Base-by-base conservation (phyloP, 2,113 vertebrate species). In the Hippocampus comes region DNA sequence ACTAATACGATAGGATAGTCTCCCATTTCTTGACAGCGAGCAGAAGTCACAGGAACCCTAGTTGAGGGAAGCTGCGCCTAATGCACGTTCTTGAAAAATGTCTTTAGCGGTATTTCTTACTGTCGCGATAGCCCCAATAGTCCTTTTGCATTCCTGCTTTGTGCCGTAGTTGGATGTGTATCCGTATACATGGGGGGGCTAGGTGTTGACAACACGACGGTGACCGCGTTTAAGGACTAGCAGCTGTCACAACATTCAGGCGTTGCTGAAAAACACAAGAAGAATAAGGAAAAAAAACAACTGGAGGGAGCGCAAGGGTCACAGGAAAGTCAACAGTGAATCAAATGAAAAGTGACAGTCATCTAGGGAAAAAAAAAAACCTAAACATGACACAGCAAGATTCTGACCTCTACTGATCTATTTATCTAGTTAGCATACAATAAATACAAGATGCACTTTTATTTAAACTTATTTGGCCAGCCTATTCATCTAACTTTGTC, bases 181-280 rank as follows among this genome's bases (percentile, higher is more conserved):
- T 77, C 75, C 18, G 53, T 30, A 5, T 79, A 75, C 77, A 79
- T 79, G 42, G 65, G 75, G 73, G 51, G 20, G 2, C 25, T 66
- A 30, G 5, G 75, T 75, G 79, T 82, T 86, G 84, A 88, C 84
- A 84, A 46, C 12, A 15, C 43, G 10, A 12, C 14, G 12, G 43
- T 46, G 12, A 46, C 43, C 14, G 64, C 79, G 55, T 74, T 48
- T 65, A 77, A 81, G 57, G 77, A 82, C 73, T 82, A 78, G 78
- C 91, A 92, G 91, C 92, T 92, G 91, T 92, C 79, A 78, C 89
- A 91, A 90, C 91, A 90, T 70, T 75, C 70, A 82, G 41, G 60
- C 55, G 67, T 71, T 57, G 41, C 60, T 63, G 17, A 78, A 83
- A 71, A 85, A 84, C 34, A 53, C 6, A 68, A 68, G 11, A 11